Base-by-base conservation (phyloP, 2,888 invertebrate genomes). In the Incurvaria masculella region DNA sequence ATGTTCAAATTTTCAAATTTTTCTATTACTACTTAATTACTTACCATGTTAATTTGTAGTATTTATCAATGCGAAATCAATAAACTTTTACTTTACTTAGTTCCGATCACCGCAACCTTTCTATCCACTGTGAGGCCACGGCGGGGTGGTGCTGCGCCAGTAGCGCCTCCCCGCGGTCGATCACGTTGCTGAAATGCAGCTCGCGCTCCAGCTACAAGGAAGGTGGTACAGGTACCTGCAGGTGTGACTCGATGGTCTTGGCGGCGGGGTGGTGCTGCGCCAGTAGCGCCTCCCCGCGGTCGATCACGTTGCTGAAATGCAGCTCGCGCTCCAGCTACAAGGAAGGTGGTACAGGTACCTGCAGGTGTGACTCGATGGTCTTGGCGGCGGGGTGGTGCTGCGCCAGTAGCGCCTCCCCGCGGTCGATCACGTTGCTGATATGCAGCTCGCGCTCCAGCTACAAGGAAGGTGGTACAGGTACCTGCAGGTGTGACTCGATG, bases 311-410 rank as follows among this genome's bases (percentile, higher is more conserved):
- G 61, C 94, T 94, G 78, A 98, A 96, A 69, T 97, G 96, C 49
- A 94, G 86, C 72, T 98, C 98, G 45, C 97, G 87, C 65, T 94
- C 91, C 72, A n/a, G n/a, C n/a, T n/a, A n/a, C n/a, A n/a, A n/a
- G n/a, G n/a, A n/a, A n/a, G n/a, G n/a, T n/a, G n/a, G n/a, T n/a
- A n/a, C n/a, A 57, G 57, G 39, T 47, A 76, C 79, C 65, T 83
- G 84, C 51, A 84, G 62, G 64, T 84, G 84, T 1, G 93, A 88
- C 74, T 98, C 97, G 59, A 99, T 95, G 49, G 94, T 94, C 72
- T 96, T 95, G 38, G 91, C 86, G 3, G 97, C 97, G 0, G 97
- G 97, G 68, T 99, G 98, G 59, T 95, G 92, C 64, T 97, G 96
- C 21, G 96, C 85, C 21, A 97, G 87, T 57, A 99, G 73, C 16